Evolutionary conservation across 2,797 vertebrate species (phyloP), one percentile per base, ranked within the genome.

Genomic region (Vespertilio murinus): DNA sequence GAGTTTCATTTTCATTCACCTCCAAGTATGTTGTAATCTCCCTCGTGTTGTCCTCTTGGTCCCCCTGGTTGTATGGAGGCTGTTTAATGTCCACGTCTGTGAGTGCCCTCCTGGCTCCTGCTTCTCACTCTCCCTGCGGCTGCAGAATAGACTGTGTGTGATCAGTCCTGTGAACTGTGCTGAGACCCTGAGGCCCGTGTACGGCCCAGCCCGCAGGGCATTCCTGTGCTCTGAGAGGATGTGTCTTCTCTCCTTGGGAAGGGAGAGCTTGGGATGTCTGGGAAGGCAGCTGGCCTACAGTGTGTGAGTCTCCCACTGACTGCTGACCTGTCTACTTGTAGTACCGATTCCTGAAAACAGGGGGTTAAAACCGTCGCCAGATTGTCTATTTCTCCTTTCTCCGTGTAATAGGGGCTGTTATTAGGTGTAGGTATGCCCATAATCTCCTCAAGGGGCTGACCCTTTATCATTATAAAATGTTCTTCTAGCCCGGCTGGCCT

Each of bases 141-240:
- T 47, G n/a, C n/a, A 12, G 20, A 61, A 61, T 13, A 61, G 5
- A 61, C 52, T 59, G 14, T 13, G 23, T 61, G 40, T 70, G 35
- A 61, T 38, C 54, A 4, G 61, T 23, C 40, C 54, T 16, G 38
- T 54, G 52, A 67, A 23, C 33, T 25, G 17, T 9, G 61, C 64
- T 12, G 38, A 30, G 23, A 64, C 71, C 25, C 16, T 25, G 13
- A 6, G 30, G 47, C 28, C 20, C 33, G 16, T 1, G 5, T 0
- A 1, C 0, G 4, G 6, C 23, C 38, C 4, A 1, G 2, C 4
- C 38, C 30, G 49, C 45, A 77, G 6, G 17, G 4, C 0, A 9
- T 3, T 5, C 47, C 0, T 2, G 8, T 2, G 49, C 71, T 1
- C 14, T 2, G 49, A n/a, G 23, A 23, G 2, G 0, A 3, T 3